phyloP scores from a whole-genome alignment of 2,888 invertebrate genomes.

The Zele albiditarsus region DNA sequence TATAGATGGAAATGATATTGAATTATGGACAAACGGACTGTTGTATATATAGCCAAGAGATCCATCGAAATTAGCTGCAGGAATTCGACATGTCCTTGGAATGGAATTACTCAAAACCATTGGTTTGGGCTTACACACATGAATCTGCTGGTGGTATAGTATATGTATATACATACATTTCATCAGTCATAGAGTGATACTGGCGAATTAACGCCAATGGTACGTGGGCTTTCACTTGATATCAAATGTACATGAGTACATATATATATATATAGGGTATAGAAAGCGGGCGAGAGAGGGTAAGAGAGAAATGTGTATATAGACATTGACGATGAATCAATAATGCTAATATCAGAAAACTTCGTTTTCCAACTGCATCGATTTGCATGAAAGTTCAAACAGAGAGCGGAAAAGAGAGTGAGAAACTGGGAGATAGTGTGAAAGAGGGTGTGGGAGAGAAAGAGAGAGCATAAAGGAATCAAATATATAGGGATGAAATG shows the following conservation, averaged over 20 bases:
- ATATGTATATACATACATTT: not conserved
- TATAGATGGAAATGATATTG: not conserved
- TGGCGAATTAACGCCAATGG: not conserved
- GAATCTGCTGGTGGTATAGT: not conserved
- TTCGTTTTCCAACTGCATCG: constrained; percentile 47
- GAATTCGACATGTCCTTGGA: constrained; percentile 24
- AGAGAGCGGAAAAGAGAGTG: constrained; percentile 11
- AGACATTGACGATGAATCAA: constrained; percentile 40
- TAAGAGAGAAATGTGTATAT: not conserved
- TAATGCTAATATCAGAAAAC: constrained; percentile 44
- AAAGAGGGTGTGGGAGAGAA: not conserved
- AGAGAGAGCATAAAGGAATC: not conserved
- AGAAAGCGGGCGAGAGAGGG: not conserved
- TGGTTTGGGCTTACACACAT: not conserved
- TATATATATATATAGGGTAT: not conserved
- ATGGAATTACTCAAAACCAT: constrained; percentile 11
- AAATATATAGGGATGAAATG: constrained; percentile 13
- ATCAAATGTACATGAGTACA: not conserved
- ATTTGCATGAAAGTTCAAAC: constrained; percentile 45
- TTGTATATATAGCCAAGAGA: not conserved
- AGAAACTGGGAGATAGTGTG: not conserved
- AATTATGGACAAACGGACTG: not conserved
- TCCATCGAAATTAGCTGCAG: constrained; percentile 2
- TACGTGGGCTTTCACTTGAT: not conserved
- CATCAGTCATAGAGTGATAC: not conserved